These are phyloP conservation scores for Rhipidura dahli DNA, from an alignment of 2,113 vertebrate species.

Conservation along the genomic window DNA sequence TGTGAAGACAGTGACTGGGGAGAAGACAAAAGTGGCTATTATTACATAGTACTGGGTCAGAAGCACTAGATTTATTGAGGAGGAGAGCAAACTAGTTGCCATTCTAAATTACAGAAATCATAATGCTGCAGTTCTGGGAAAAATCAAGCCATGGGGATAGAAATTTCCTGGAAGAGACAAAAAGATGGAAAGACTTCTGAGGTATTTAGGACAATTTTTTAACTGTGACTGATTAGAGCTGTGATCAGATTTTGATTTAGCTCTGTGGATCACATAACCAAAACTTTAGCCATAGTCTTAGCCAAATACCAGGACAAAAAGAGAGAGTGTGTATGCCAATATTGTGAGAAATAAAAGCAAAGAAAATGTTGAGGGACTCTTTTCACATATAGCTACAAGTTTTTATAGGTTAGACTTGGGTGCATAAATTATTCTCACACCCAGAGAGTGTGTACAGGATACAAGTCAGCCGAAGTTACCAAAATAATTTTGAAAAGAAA, in stretches of 20 bases:
- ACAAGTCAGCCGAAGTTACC: not conserved
- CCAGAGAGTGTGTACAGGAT: not conserved
- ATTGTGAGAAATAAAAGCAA: not conserved
- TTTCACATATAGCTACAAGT: not conserved
- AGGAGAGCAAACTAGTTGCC: not conserved
- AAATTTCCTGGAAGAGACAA: not conserved
- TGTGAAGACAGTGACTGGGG: accelerated
- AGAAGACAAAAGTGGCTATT: not conserved
- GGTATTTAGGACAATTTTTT: not conserved
- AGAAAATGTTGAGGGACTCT: not conserved
- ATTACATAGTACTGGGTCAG: not conserved
- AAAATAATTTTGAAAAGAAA: not conserved
- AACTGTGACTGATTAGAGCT: not conserved
- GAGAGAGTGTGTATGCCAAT: not conserved
- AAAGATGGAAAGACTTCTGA: not conserved
- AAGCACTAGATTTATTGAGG: not conserved
- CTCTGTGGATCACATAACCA: not conserved
- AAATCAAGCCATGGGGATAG: not conserved
- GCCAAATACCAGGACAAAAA: not conserved
- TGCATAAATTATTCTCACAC: not conserved
- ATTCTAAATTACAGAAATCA: not conserved
- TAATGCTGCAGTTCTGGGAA: not conserved
- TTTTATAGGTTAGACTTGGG: not conserved
- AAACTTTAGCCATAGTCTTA: not conserved
- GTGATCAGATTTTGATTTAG: not conserved